These are phyloP conservation scores for Hylaeus volcanicus DNA, from an alignment of 1,140 invertebrate genomes.

Conservation along the genomic window DNA sequence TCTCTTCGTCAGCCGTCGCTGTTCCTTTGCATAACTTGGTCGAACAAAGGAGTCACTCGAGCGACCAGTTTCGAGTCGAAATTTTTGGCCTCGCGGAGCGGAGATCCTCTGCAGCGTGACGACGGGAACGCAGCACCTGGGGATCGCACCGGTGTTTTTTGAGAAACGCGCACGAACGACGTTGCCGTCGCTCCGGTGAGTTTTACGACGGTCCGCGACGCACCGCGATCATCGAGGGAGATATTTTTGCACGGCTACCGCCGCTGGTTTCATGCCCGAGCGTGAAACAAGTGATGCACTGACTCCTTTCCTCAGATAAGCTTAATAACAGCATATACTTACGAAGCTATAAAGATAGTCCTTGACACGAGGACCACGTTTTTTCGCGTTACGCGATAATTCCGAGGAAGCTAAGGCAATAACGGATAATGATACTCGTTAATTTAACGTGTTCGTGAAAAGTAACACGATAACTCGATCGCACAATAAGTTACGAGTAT, in stretches of 20 bases:
- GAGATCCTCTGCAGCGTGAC: slow-evolving; percentile 48
- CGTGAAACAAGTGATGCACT: no score
- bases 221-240: neutral
- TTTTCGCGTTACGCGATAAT: no score
- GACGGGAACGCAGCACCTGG: slow-evolving; percentile 13
- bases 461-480: no score
- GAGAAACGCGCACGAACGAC: slow-evolving; percentile 17
- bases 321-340: no score
- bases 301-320: no score
- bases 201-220: slow-evolving; percentile 10
- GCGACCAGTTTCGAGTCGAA: slow-evolving; percentile 44
- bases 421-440: no score
- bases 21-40: slow-evolving; percentile 50
- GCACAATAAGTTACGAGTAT: no score
- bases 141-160: slow-evolving; percentile 14
- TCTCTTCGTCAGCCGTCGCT: neutral
- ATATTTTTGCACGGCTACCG: neutral
- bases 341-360: no score
- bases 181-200: neutral
- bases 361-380: no score
- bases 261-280: neutral
- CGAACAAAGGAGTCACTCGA: slow-evolving; percentile 66
- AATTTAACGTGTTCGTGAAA: no score
- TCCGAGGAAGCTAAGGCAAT: no score
- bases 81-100: slow-evolving; percentile 41